phyloP scores from a whole-genome alignment of 1,140 invertebrate species.

The Brachionus asplanchnoidis region DNA sequence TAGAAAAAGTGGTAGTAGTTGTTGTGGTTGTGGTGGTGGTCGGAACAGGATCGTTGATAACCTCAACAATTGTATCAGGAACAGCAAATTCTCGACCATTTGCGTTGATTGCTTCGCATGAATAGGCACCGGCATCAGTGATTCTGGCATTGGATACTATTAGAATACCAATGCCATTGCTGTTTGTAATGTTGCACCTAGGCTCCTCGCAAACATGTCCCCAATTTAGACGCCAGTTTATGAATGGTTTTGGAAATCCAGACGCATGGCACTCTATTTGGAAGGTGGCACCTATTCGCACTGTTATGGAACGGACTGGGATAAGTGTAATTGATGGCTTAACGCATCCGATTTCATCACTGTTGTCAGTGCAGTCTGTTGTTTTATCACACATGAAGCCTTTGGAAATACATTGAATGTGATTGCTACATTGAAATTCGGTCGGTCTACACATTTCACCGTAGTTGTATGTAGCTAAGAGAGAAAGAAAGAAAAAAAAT shows the following conservation, averaged over 20 bases:
- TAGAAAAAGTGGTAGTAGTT: not conserved
- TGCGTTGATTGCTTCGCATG: constrained; percentile 89
- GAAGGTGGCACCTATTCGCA: constrained; percentile 69
- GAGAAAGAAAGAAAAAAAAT: not conserved
- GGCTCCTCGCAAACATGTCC: constrained; percentile 76
- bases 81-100: constrained; percentile 75
- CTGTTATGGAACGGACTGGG: constrained; percentile 63
- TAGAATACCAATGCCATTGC: constrained; percentile 65
- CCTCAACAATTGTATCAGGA: constrained; percentile 81
- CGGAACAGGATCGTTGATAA: constrained; percentile 54
- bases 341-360: constrained; percentile 87
- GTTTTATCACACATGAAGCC: constrained; percentile 86
- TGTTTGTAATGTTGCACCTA: constrained; percentile 58
- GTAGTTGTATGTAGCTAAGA: constrained; percentile 43
- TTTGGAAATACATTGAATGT: constrained; percentile 78
- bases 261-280: constrained; percentile 76
- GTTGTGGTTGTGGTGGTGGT: not conserved
- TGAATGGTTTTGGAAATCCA: constrained; percentile 80
- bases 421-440: constrained; percentile 73
- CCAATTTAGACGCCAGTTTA: constrained; percentile 95
- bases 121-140: constrained; percentile 86
- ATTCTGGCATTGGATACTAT: constrained; percentile 69
- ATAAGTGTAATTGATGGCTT: constrained; percentile 66
- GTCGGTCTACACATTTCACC: constrained; percentile 69
- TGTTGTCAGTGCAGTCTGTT: constrained; percentile 77